phyloP scores from a whole-genome alignment of 2,888 invertebrate genomes.

The Caprella mutica region DNA sequence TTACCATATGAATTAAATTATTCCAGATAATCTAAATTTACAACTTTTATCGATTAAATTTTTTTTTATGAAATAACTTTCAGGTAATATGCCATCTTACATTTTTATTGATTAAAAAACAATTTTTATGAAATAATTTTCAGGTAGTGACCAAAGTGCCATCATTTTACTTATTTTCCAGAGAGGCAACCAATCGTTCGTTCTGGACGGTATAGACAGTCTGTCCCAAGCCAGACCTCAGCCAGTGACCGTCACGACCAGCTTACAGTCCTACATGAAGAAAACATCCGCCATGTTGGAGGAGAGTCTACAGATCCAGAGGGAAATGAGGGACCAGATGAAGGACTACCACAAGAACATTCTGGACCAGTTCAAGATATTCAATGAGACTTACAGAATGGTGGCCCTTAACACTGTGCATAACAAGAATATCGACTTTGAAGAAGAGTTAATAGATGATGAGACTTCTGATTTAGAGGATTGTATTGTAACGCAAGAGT shows the following conservation, averaged over 20 bases:
- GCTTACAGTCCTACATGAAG: neutral
- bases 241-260: neutral
- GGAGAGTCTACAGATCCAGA: conserved; percentile 4
- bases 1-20: no score
- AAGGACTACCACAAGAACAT: conserved; percentile 6
- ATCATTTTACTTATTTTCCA: neutral
- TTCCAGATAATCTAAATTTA: no score
- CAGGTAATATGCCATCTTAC: no score
- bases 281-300: conserved; percentile 6
- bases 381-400: conserved; percentile 8
- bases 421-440: neutral
- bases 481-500: conserved; percentile 5
- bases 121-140: no score
- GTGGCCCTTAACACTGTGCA: neutral
- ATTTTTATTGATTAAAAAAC: no score
- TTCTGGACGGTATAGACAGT: neutral
- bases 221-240: neutral
- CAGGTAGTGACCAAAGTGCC: no score
- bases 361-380: neutral
- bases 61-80: no score
- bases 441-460: conserved; percentile 1
- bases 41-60: no score
- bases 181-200: neutral
- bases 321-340: conserved; percentile 1
- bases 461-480: conserved; percentile 4